Percentiles rank a stretch among this genome's conserved stretches.
These are phyloP conservation scores for Phaethon lepturus DNA, from an alignment of 2,113 vertebrate genomes.

Conservation along the genomic window DNA sequence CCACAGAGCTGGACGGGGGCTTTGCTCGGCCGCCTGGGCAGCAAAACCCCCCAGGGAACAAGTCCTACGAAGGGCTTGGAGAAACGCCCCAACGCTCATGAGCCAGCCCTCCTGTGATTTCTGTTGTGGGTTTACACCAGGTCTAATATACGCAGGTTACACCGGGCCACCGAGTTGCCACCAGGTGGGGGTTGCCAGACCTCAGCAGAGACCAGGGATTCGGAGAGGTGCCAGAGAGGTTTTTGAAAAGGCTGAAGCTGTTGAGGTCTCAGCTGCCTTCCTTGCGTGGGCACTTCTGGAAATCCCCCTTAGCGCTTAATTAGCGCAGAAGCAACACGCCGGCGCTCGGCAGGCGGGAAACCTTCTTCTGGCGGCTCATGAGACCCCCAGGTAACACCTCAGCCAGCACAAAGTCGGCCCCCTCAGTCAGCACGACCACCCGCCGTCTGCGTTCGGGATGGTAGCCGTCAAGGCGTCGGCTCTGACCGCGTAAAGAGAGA, in stretches of 20 bases:
- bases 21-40: rapidly evolving
- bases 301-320: background rate
- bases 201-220: background rate
- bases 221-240: background rate
- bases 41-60: background rate
- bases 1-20: background rate
- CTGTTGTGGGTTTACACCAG: background rate
- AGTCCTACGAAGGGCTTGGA: background rate
- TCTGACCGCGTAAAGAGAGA: background rate
- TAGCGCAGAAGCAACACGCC: background rate
- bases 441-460: background rate
- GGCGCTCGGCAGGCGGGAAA: background rate
- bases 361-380: background rate
- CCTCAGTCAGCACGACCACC: no score
- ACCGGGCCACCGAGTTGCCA: background rate
- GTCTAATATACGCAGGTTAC: background rate
- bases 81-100: background rate
- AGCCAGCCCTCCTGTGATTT: background rate
- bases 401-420: background rate
- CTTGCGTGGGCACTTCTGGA: background rate
- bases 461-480: no score
- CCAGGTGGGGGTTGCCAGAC: background rate
- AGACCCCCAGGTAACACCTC: background rate
- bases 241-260: background rate
- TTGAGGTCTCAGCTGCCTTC: background rate